phyloP scores from a whole-genome alignment of 1,140 invertebrate species.

The Trichonephila inaurata region DNA sequence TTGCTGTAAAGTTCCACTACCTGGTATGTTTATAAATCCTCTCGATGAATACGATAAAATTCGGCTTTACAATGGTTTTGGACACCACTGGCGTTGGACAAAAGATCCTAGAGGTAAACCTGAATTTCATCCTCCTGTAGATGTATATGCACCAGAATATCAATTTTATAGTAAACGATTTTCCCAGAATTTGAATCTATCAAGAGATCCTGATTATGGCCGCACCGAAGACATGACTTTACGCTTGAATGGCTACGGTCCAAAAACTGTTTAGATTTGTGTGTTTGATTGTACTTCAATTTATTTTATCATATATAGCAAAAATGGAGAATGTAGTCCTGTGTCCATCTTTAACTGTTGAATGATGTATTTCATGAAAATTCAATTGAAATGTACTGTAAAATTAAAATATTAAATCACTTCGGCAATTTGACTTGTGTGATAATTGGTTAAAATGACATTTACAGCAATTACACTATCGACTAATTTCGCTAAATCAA shows the following conservation, averaged over 20 bases:
- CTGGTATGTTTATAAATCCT: slow-evolving; percentile 61
- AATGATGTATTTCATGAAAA: no score
- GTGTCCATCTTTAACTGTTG: no score
- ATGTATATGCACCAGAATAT: not conserved
- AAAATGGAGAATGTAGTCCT: no score
- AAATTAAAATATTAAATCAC: no score
- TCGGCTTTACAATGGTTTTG: slow-evolving; percentile 49
- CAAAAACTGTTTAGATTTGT: slow-evolving; percentile 6
- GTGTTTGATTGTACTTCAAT: no score
- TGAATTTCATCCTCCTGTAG: not conserved
- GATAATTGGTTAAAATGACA: no score
- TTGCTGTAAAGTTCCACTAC: slow-evolving; percentile 14
- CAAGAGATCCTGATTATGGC: slow-evolving; percentile 20
- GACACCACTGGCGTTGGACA: slow-evolving; percentile 18
- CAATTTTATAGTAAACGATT: slow-evolving; percentile 58
- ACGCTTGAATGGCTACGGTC: slow-evolving; percentile 36
- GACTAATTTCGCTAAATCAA: no score
- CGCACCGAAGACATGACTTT: slow-evolving; percentile 22
- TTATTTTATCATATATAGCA: no score
- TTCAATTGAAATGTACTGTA: no score
- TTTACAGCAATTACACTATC: no score
- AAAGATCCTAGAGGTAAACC: slow-evolving; percentile 59
- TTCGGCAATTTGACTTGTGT: no score
- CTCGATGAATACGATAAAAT: slow-evolving; percentile 45
- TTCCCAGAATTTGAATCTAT: not conserved